phyloP scores from a whole-genome alignment of 1,140 invertebrate genomes.

The Cotesia typhae region DNA sequence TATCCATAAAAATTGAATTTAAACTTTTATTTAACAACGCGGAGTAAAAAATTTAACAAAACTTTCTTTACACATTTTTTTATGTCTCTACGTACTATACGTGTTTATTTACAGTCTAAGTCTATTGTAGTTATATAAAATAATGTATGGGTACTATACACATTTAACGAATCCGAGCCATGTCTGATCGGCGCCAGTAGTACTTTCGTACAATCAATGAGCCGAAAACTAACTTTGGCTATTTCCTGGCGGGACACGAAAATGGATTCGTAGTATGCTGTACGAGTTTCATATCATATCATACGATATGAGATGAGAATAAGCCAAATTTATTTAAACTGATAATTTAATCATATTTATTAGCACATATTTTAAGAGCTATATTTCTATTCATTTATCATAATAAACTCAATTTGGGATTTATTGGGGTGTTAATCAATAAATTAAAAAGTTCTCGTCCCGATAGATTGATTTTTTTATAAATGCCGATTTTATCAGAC shows the following conservation, averaged over 20 bases:
- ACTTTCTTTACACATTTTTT: no score
- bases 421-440: no score
- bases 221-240: conserved; percentile 40
- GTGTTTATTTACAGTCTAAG: not conserved
- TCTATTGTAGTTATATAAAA: no score
- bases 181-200: conserved; percentile 39
- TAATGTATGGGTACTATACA: not conserved
- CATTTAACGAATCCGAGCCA: conserved; percentile 28
- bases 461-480: no score
- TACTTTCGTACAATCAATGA: conserved; percentile 38
- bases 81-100: no score
- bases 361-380: no score
- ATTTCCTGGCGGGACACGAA: conserved; percentile 27
- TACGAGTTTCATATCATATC: conserved; percentile 4
- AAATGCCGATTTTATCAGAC: no score
- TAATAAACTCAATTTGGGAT: not conserved
- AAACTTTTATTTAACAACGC: no score
- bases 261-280: conserved; percentile 8
- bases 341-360: not conserved
- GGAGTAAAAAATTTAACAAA: no score
- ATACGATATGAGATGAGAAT: not conserved
- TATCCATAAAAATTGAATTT: no score
- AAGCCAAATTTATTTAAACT: not conserved
- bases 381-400: not conserved
- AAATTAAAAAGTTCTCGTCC: no score